A percentile compares a stretch with the other conserved stretches of the same genome.
Evolutionary conservation across 2,888 invertebrate species (phyloP).

Genomic region (Metalampra italica): DNA sequence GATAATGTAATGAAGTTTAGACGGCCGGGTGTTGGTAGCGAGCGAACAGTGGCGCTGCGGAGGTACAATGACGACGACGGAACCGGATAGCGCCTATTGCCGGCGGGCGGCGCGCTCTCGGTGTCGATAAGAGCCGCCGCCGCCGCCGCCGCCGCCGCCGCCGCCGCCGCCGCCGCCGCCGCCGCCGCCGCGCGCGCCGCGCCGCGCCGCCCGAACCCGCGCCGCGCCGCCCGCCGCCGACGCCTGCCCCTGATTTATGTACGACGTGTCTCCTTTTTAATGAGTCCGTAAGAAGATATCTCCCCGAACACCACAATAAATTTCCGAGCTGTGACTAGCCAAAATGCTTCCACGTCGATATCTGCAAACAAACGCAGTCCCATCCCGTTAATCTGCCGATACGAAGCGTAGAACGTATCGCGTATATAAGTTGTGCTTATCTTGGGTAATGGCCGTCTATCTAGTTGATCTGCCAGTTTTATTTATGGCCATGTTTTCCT

Average conservation of each 20-base stretch:
- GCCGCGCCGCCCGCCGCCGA: slow-evolving; percentile 26
- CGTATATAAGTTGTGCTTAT: slow-evolving; percentile 74
- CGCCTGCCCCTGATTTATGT: slow-evolving; percentile 72
- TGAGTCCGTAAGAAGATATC: slow-evolving; percentile 78
- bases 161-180: slow-evolving; percentile 25
- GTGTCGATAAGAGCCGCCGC: slow-evolving; percentile 69
- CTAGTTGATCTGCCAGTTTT: slow-evolving; percentile 77
- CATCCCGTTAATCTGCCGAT: slow-evolving; percentile 71
- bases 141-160: slow-evolving; percentile 49
- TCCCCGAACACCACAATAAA: slow-evolving; percentile 70
- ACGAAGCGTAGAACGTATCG: slow-evolving; percentile 63
- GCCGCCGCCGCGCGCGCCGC: slow-evolving; percentile 58
- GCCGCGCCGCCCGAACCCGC: slow-evolving; percentile 28
- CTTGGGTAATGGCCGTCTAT: slow-evolving; percentile 75
- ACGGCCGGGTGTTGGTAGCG: slow-evolving; percentile 39
- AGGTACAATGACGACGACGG: slow-evolving; percentile 63
- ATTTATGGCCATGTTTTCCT: slow-evolving; percentile 78
- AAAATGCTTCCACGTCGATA: slow-evolving; percentile 71
- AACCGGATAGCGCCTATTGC: slow-evolving; percentile 78
- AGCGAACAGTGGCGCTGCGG: slow-evolving; percentile 21
- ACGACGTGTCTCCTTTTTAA: slow-evolving; percentile 78
- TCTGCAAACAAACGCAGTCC: slow-evolving; percentile 71
- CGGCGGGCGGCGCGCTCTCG: slow-evolving; percentile 60
- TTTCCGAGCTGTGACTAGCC: slow-evolving; percentile 66
- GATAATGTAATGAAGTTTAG: slow-evolving; percentile 64